These are phyloP conservation scores for Cryptoleucopteryx plumbea DNA, from an alignment of 2,113 vertebrate genomes.

Conservation along the genomic window DNA sequence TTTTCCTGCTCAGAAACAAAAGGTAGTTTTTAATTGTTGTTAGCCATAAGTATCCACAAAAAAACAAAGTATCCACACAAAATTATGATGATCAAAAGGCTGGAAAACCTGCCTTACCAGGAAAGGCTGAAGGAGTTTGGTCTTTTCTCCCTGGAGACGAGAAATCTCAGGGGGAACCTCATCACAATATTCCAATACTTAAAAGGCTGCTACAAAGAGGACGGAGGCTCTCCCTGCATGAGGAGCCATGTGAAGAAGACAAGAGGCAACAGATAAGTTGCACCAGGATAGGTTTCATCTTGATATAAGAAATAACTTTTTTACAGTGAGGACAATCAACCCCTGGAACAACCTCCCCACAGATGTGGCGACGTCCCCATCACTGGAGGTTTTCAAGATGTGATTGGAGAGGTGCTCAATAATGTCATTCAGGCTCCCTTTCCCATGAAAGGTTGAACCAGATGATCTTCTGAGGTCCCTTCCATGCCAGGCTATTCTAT, in stretches of 20 bases:
- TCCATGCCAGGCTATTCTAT: neutral
- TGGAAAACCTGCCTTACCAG: neutral
- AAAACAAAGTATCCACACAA: neutral
- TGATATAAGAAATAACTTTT: neutral
- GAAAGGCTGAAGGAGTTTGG: neutral
- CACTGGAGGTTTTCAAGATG: neutral
- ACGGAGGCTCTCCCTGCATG: neutral
- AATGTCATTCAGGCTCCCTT: neutral
- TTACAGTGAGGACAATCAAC: neutral
- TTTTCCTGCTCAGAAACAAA: neutral
- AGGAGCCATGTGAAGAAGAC: neutral
- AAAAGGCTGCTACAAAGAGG: neutral
- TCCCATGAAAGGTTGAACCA: neutral
- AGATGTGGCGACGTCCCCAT: neutral
- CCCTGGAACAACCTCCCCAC: neutral
- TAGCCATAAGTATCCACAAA: neutral
- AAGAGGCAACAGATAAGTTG: neutral
- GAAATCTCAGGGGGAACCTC: neutral
- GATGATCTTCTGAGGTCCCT: neutral
- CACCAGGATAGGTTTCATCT: neutral
- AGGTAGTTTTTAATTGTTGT: neutral
- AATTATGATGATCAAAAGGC: neutral
- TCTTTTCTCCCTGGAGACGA: neutral
- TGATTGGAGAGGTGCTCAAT: neutral
- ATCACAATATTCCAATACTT: neutral